phyloP scores from a whole-genome alignment of 2,113 vertebrate genomes.

The Odobenus rosmarus region DNA sequence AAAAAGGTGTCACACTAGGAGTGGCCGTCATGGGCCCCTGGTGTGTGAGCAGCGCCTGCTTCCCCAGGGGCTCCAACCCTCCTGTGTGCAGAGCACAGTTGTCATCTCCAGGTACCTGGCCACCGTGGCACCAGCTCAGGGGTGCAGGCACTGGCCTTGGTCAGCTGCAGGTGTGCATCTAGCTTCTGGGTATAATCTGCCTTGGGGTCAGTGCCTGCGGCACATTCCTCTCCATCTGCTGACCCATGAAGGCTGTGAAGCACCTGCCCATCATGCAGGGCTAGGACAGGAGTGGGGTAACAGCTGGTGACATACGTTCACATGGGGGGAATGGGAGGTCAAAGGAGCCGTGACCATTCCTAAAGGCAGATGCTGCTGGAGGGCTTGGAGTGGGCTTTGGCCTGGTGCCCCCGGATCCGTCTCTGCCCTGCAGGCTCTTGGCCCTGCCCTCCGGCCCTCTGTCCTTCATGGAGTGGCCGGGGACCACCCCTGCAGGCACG shows the following conservation, averaged over 20 bases:
- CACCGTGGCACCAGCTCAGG: background rate
- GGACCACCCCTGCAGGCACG: background rate
- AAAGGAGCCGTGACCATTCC: background rate
- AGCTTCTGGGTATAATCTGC: background rate
- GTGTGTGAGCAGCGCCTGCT: background rate
- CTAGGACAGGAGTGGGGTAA: background rate
- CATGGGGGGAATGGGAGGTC: background rate
- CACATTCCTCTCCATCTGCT: background rate
- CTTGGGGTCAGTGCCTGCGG: background rate
- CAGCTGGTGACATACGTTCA: background rate
- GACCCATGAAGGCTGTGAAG: background rate
- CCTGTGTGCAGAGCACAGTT: background rate
- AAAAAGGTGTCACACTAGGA: accelerated
- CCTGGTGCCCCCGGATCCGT: background rate
- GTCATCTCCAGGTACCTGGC: background rate
- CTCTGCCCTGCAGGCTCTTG: background rate
- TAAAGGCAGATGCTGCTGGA: background rate
- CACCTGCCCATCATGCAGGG: background rate
- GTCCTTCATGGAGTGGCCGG: background rate
- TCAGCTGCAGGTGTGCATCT: background rate
- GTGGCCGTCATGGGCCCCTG: accelerated
- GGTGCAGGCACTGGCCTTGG: background rate
- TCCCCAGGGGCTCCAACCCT: too few relatives aligned
- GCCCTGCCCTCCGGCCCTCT: background rate
- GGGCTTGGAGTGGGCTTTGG: background rate